A percentile compares a stretch with the other conserved stretches of the same genome.
These are phyloP conservation scores for Zaprionus gabonicus DNA, from an alignment of 1,140 invertebrate species.

Conservation along the genomic window DNA sequence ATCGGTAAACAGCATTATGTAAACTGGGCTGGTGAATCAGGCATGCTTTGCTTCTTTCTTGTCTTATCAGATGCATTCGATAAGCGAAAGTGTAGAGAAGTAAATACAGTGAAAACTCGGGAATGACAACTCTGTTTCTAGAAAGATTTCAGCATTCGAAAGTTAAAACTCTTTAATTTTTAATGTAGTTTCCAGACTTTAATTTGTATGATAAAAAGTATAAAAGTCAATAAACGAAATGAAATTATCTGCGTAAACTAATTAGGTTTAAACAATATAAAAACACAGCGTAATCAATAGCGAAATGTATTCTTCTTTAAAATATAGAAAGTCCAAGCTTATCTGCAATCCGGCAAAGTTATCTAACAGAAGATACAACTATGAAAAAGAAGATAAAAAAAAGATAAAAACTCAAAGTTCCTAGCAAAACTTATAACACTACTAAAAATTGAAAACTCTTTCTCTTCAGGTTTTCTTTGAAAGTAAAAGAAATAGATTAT, in stretches of 20 bases:
- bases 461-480: no score
- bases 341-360: neutral
- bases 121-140: neutral
- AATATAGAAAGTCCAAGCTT: neutral
- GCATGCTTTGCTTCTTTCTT: neutral
- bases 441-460: neutral
- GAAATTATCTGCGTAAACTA: no score
- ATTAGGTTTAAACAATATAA: no score
- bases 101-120: conserved; percentile 9
- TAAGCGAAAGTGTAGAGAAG: conserved; percentile 5
- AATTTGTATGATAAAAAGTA: no score
- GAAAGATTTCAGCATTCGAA: neutral
- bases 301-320: no score
- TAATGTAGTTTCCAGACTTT: neutral
- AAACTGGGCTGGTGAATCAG: conserved; percentile 29
- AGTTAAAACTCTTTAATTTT: neutral
- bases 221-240: neutral
- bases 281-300: no score
- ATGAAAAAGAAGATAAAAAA: neutral
- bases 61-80: conserved; percentile 34
- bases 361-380: neutral
- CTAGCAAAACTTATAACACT: no score
- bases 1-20: conserved; percentile 34
- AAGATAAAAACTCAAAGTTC: neutral
- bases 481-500: no score